Evolutionary conservation across 2,113 vertebrate genomes (phyloP).

Genomic region (Catharus minimus): DNA sequence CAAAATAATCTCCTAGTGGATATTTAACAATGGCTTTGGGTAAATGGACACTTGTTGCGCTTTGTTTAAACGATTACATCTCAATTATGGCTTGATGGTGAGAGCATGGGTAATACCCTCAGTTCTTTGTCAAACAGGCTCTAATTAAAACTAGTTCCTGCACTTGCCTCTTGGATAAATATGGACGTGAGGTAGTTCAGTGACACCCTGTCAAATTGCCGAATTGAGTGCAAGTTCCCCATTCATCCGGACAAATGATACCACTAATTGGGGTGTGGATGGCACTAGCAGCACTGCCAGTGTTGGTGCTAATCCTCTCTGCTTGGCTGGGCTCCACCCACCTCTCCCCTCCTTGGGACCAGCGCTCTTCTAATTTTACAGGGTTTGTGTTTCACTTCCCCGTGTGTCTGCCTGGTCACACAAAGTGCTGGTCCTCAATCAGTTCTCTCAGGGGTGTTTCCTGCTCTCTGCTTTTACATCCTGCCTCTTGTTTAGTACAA

Average conservation of each 20-base stretch:
- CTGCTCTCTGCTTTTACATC: accelerated
- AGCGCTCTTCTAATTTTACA: not conserved
- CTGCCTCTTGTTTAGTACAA: not conserved
- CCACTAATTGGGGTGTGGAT: constrained; percentile 2
- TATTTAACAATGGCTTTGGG: constrained; percentile 45
- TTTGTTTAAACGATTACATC: constrained; percentile 60
- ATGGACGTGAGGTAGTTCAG: constrained; percentile 21
- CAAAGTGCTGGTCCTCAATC: accelerated
- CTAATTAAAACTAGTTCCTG: constrained; percentile 60
- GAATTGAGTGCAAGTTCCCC: constrained; percentile 27
- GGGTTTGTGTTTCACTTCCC: not conserved
- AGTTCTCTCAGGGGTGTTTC: not conserved
- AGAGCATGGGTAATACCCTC: constrained; percentile 50
- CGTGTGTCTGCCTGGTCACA: not conserved
- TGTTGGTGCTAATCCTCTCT: not conserved
- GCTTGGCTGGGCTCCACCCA: not conserved
- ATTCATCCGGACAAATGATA: constrained; percentile 42
- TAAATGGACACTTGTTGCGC: constrained; percentile 70
- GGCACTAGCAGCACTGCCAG: not conserved
- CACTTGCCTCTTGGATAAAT: constrained; percentile 47
- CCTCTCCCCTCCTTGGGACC: not conserved
- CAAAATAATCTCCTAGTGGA: constrained; percentile 42
- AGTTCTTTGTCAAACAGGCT: constrained; percentile 28
- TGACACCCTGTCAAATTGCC: constrained; percentile 41
- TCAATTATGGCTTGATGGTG: constrained; percentile 45